Base-by-base conservation (phyloP, 2,888 invertebrate genomes). In the Autographa pulchrina region DNA sequence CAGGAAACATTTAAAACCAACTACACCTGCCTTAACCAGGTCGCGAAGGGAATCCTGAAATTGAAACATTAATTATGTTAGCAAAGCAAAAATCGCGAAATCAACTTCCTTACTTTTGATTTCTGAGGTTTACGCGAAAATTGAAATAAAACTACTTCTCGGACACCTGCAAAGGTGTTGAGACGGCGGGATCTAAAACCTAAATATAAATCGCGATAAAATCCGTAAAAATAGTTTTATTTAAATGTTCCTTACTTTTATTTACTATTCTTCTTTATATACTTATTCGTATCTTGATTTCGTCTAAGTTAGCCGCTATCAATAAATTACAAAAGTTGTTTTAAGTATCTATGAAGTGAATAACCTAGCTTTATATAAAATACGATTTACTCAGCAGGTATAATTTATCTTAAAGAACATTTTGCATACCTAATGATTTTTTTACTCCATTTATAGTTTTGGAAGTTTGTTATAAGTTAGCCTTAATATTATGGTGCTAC, bases 1-100 rank as follows among this genome's bases (percentile, higher is more conserved):
- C 3, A 98, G 92, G 74, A 97, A 97, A 87, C 97, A 97, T 91
- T 98, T 97, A 82, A 98, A 97, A 2, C 98, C 98, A 41, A 97
- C 97, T 0, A 97, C 97, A 1, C 98, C 98, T 65, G 96, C 96
- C 11, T 96, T 90, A 0, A 97, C 94, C 74, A 98, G 91, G 11
- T 95, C 93, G 48, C 91, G 89, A 35, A 97, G 89, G 0, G 97
- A 96, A 75, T 94, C 92, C 97, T 97, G 87, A 52, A 91, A 80
- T 11, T 8, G 0, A 31, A 25, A 41, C 1, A 14, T 32, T 43
- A 25, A 41, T 25, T n/a, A 20, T 13, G 20, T 31, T 38, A 25
- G 18, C 6, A 6, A 35, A 6, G 8, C 35, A 35, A 35, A 35
- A 35, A 35, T 35, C 7, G 35, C 6, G 35, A 35, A 8, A 20